Base-by-base conservation (phyloP, 2,797 vertebrate species). In the Falco novaeseelandiae region DNA sequence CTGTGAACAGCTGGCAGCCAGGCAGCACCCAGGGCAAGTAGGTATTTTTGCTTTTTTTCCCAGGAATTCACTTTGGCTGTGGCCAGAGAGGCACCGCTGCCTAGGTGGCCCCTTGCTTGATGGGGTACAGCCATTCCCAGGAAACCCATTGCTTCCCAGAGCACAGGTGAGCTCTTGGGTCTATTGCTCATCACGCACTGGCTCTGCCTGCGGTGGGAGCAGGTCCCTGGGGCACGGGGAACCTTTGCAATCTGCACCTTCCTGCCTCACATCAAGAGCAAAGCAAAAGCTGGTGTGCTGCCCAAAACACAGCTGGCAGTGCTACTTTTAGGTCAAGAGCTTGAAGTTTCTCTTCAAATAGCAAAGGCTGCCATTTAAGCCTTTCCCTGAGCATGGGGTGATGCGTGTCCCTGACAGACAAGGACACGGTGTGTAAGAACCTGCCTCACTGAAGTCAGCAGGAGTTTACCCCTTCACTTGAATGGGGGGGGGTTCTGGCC, bases 171-270 rank as follows among this genome's bases (percentile, higher is more conserved):
- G 20, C 55, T 76, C 71, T 44, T 9, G 42, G 26, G 22, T 58
- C 52, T 80, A 30, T 40, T 29, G 32, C 52, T 79, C 21, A 42
- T 29, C 65, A 19, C 2, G 14, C 6, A 4, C 20, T 44, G n/a
- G 38, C 58, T 72, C 59, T 70, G 34, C 55, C 14, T 16, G 36
- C 0, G 2, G 20, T 32, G 61, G 55, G 27, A 91, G 32, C 55
- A 48, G 34, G 10, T 36, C 63, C 36, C 34, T 0, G 0, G 8
- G 34, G 42, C 46, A 32, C 8, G 0, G 0, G 61, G 46, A 89
- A 20, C 48, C 49, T 67, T 58, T 67, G 40, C 22, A 42, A 25
- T 18, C 65, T 61, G 87, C 40, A 83, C 57, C 12, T 38, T 91
- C 57, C 72, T 55, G 21, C 20, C 70, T 62, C 4, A 4, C 4